Conservation (phyloP, 2,113 vertebrate species). For the Rhynchomys soricoides region DNA sequence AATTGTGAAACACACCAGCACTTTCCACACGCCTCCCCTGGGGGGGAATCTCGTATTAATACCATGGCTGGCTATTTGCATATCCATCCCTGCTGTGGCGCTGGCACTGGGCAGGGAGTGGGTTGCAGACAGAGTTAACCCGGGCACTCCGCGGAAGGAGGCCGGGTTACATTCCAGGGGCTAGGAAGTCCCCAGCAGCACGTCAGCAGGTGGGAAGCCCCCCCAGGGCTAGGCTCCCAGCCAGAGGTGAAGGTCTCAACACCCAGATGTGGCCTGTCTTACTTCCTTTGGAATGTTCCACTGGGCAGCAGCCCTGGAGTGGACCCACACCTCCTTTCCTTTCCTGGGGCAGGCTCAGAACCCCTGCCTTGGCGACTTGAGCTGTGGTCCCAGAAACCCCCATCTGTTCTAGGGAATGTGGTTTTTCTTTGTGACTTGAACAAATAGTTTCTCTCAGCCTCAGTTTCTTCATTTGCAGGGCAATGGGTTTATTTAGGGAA, state of each 20-base stretch:
- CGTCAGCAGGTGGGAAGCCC: constrained; percentile 20
- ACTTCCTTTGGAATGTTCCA: constrained; percentile 65
- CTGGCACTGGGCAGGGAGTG: not conserved
- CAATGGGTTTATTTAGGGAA: not conserved
- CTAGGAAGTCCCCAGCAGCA: not conserved
- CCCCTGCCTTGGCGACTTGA: not conserved
- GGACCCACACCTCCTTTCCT: not conserved
- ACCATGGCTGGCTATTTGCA: constrained; percentile 4
- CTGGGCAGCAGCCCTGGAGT: not conserved
- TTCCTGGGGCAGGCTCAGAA: not conserved
- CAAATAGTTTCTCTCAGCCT: not conserved
- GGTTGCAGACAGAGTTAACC: not conserved
- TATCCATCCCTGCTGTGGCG: not conserved
- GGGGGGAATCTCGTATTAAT: not conserved
- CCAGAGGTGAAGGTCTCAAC: not conserved
- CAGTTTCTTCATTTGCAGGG: not conserved
- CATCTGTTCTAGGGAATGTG: not conserved
- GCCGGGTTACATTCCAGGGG: not conserved
- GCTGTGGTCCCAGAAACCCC: not conserved
- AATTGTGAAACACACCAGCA: constrained; percentile 66
- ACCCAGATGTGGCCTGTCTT: constrained; percentile 32
- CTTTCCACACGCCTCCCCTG: constrained; percentile 33
- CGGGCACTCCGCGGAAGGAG: not conserved
- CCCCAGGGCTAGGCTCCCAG: not conserved
- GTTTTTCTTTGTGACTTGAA: not conserved